Conservation (phyloP, 2,113 vertebrate species). For the Hystrix cristata region DNA sequence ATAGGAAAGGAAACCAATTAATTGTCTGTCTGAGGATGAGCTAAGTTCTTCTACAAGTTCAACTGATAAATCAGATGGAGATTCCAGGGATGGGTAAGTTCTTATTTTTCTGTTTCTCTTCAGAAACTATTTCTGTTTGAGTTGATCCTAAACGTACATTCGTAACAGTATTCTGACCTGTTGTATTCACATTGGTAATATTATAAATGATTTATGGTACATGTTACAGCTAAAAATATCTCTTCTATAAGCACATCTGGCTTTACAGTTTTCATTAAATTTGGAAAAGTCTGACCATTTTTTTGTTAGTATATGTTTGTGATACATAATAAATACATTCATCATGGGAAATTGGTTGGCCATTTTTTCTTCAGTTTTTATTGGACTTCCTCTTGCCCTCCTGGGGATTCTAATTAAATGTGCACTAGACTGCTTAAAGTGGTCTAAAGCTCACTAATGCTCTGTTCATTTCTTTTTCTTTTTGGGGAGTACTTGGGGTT, state of each 20-base stretch:
- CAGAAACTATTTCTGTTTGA: constrained; percentile 49
- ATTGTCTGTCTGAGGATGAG: constrained; percentile 92
- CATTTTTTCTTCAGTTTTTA: constrained; percentile 25
- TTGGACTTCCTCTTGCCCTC: neutral
- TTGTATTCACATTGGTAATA: neutral
- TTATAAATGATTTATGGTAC: constrained; percentile 39
- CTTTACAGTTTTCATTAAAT: constrained; percentile 60
- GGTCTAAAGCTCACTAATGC: neutral
- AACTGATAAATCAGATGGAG: constrained; percentile 95
- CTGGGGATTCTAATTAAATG: neutral
- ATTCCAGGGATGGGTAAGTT: constrained; percentile 92
- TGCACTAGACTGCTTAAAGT: constrained; percentile 39
- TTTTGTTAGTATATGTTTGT: neutral
- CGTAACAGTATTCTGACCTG: constrained; percentile 9
- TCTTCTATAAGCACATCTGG: constrained; percentile 13
- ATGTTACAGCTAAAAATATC: neutral
- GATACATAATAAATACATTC: neutral
- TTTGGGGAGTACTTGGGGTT: neutral
- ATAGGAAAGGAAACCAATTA: constrained; percentile 82
- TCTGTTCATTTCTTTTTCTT: neutral
- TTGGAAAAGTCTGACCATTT: neutral
- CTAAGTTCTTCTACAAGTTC: constrained; percentile 96
- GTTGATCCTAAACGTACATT: neutral
- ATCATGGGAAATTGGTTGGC: neutral
- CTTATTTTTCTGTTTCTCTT: constrained; percentile 64